Evolutionary conservation across 2,113 vertebrate species (phyloP).

Genomic region (Anarrhichthys ocellatus): DNA sequence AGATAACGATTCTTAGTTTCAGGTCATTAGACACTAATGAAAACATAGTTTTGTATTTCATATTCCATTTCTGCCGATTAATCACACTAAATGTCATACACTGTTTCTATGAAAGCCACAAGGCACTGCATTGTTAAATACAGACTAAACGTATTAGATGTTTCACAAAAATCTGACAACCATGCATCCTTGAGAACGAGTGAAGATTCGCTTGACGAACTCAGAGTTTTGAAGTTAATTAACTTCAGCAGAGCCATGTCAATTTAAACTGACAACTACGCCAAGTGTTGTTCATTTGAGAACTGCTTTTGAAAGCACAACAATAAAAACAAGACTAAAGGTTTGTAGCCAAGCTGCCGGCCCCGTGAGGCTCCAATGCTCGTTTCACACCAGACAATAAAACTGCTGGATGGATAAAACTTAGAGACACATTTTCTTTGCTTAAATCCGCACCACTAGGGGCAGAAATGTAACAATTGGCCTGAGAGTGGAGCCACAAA

Average conservation of each 20-base stretch:
- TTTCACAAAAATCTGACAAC: background rate
- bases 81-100: background rate
- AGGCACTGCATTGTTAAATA: background rate
- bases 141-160: background rate
- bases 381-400: slow-evolving; percentile 9
- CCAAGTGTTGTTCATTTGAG: background rate
- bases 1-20: too few species aligned
- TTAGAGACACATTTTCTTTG: background rate
- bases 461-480: slow-evolving; percentile 4
- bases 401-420: slow-evolving; percentile 4
- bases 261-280: slow-evolving; percentile 1
- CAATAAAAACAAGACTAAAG: background rate
- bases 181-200: slow-evolving; percentile 7
- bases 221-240: slow-evolving; percentile 13
- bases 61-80: background rate
- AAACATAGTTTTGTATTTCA: background rate
- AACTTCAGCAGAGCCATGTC: background rate
- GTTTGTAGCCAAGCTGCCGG: background rate
- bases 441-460: background rate
- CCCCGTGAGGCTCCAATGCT: background rate
- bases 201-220: background rate
- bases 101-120: background rate
- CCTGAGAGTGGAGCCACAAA: slow-evolving; percentile 19
- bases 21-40: background rate
- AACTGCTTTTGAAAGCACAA: background rate